Percentiles rank a stretch among this genome's conserved stretches.
Evolutionary conservation across 2,888 invertebrate species (phyloP).

Genomic region (Mystacides longicornis): DNA sequence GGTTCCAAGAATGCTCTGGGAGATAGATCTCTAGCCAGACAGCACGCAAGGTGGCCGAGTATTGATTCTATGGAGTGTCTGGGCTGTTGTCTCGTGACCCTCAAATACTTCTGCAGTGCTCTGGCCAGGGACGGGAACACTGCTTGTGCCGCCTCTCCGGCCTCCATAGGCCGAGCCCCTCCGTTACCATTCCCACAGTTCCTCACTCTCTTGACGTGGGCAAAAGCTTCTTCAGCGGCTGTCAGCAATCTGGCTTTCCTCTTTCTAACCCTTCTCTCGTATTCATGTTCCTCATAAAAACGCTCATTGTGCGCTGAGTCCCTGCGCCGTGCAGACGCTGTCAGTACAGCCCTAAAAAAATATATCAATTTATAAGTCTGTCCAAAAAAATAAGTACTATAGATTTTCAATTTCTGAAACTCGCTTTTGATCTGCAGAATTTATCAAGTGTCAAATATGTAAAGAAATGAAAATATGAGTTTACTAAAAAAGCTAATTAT

Average conservation of each 20-base stretch:
- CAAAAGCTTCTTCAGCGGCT: slow-evolving; percentile 96
- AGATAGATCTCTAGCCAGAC: slow-evolving; percentile 88
- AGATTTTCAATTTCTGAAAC: too few species aligned
- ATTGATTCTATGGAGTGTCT: slow-evolving; percentile 92
- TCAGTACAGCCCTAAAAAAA: slow-evolving; percentile 20
- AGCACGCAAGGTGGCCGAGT: slow-evolving; percentile 80
- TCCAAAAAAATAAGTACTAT: neutral
- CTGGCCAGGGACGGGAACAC: slow-evolving; percentile 96
- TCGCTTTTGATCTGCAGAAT: too few species aligned
- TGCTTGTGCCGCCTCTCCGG: slow-evolving; percentile 94
- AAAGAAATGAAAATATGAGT: too few species aligned
- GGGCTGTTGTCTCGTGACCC: slow-evolving; percentile 93
- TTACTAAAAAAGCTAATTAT: too few species aligned
- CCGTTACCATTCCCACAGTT: slow-evolving; percentile 46
- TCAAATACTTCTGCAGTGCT: slow-evolving; percentile 91
- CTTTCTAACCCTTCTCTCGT: slow-evolving; percentile 87
- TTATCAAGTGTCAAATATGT: too few species aligned
- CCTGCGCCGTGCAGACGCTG: slow-evolving; percentile 64
- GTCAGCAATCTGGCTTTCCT: slow-evolving; percentile 82
- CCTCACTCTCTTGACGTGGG: slow-evolving; percentile 82
- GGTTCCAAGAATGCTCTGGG: slow-evolving; percentile 93
- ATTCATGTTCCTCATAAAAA: slow-evolving; percentile 97
- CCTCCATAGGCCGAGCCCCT: slow-evolving; percentile 81
- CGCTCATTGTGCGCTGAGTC: slow-evolving; percentile 93
- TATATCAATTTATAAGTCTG: neutral